phyloP scores from a whole-genome alignment of 2,888 invertebrate genomes.

The Trichacis sp. region DNA sequence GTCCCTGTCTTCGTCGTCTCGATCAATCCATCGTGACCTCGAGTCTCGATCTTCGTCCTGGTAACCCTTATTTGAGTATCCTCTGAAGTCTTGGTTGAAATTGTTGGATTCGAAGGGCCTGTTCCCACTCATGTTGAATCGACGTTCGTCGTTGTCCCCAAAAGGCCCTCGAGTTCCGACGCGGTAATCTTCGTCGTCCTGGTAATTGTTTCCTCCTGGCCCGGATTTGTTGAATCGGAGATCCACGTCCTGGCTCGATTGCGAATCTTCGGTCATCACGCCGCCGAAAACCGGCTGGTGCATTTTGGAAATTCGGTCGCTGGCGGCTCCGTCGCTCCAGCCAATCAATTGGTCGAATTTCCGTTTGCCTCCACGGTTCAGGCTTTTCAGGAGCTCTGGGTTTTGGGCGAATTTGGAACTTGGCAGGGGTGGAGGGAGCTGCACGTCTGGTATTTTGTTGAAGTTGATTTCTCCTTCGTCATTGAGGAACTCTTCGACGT shows the following conservation, averaged over 20 bases:
- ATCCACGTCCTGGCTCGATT: constrained; percentile 56
- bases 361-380: constrained; percentile 64
- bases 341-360: constrained; percentile 66
- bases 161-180: constrained; percentile 10
- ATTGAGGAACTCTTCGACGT: constrained; percentile 66
- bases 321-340: constrained; percentile 59
- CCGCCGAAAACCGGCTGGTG: constrained; percentile 63
- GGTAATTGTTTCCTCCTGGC: constrained; percentile 18
- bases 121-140: constrained; percentile 55
- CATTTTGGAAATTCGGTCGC: constrained; percentile 54
- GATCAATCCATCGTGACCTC: constrained; percentile 23
- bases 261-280: constrained; percentile 56
- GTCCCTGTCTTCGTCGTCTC: constrained; percentile 47
- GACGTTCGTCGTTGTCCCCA: constrained; percentile 52
- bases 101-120: constrained; percentile 56
- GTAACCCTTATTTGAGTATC: constrained; percentile 39
- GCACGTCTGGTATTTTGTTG: constrained; percentile 62
- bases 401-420: constrained; percentile 68
- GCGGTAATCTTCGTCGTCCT: constrained; percentile 16
- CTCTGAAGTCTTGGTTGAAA: constrained; percentile 59
- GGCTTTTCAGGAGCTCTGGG: constrained; percentile 60
- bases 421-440: constrained; percentile 65
- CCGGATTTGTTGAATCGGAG: constrained; percentile 51
- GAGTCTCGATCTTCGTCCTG: constrained; percentile 42
- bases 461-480: constrained; percentile 70